These are phyloP conservation scores for Choristoneura rosaceana DNA, from an alignment of 2,888 invertebrate species.

Conservation along the genomic window DNA sequence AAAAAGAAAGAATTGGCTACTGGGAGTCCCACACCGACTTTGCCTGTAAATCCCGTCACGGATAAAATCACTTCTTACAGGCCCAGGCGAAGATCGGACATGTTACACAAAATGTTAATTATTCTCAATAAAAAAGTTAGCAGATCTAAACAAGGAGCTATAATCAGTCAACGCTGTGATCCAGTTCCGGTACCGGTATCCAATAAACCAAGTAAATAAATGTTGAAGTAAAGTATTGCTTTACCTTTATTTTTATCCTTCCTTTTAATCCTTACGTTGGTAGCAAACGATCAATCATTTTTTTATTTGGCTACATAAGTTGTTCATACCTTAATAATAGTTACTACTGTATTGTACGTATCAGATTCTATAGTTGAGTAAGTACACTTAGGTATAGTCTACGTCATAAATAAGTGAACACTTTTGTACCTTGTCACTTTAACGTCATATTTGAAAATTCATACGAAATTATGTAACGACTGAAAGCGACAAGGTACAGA, in stretches of 20 bases:
- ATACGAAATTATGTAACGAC: too few relatives aligned
- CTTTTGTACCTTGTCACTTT: too few relatives aligned
- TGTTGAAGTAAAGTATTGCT: background rate
- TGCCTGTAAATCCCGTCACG: conserved; percentile 35
- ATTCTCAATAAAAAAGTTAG: conserved; percentile 62
- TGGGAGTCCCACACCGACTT: conserved; percentile 44
- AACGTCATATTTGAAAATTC: too few relatives aligned
- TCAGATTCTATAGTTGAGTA: too few relatives aligned
- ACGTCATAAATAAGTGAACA: too few relatives aligned
- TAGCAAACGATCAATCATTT: too few relatives aligned
- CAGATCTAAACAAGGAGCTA: conserved; percentile 41
- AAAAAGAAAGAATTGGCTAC: conserved; percentile 46
- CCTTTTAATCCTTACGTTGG: too few relatives aligned
- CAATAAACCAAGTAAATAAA: conserved; percentile 1
- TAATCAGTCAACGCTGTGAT: background rate
- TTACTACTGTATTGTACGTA: too few relatives aligned
- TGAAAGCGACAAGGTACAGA: too few relatives aligned
- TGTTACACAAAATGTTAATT: conserved; percentile 62
- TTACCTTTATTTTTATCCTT: background rate
- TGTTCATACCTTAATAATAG: too few relatives aligned
- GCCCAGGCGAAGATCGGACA: conserved; percentile 57
- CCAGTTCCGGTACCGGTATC: background rate
- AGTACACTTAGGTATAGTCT: too few relatives aligned
- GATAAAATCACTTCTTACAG: conserved; percentile 61
- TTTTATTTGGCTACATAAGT: too few relatives aligned